These are phyloP conservation scores for Alethe castanea DNA, from an alignment of 2,113 vertebrate species.

Conservation along the genomic window DNA sequence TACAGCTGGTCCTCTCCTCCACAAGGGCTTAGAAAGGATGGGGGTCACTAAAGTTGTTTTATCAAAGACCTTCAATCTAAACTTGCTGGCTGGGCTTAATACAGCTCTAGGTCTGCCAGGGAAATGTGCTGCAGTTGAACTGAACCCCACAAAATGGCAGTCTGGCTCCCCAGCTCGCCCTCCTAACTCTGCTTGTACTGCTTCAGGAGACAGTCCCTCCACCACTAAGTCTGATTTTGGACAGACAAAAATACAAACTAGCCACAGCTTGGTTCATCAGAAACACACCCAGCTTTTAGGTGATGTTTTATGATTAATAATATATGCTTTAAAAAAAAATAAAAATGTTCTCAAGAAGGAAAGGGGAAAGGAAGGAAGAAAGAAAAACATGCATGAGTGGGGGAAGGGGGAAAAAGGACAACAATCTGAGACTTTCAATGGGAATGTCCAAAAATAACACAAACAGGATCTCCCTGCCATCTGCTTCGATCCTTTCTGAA, in stretches of 20 bases:
- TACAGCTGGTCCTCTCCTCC: background rate
- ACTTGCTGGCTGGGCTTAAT: background rate
- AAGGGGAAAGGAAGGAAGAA: slow-evolving; percentile 1
- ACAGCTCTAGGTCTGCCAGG: background rate
- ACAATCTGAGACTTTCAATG: slow-evolving; percentile 42
- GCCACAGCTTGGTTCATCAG: background rate
- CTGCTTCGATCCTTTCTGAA: slow-evolving; percentile 45
- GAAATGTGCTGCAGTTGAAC: background rate
- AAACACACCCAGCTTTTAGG: background rate
- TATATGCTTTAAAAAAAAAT: background rate
- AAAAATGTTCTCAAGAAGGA: background rate
- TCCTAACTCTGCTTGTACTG: accelerated
- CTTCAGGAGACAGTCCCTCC: background rate
- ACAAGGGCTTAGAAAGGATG: background rate
- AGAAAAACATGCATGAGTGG: background rate
- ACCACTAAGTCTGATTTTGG: background rate
- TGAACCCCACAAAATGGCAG: background rate
- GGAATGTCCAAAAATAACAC: slow-evolving; percentile 61
- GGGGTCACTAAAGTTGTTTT: background rate
- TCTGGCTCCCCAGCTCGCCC: accelerated
- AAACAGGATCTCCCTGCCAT: slow-evolving; percentile 56
- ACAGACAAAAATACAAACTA: background rate
- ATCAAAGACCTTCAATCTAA: background rate
- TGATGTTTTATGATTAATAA: background rate
- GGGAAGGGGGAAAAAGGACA: slow-evolving; percentile 26